These are phyloP conservation scores for Scomberomorus guttatus DNA, from an alignment of 2,797 vertebrate species.

Conservation along the genomic window DNA sequence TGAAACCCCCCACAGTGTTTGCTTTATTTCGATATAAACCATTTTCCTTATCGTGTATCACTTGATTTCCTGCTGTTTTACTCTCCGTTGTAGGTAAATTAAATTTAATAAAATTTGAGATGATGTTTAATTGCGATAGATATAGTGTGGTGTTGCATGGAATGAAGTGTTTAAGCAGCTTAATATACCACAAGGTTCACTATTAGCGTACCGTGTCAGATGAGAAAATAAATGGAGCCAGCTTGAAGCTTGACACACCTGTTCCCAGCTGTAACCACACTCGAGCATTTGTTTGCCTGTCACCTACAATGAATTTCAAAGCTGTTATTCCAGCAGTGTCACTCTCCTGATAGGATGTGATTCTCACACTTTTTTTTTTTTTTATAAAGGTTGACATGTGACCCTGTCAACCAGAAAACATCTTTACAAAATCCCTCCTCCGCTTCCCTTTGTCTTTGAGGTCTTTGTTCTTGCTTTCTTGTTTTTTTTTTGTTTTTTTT, in stretches of 20 bases:
- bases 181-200: constrained; percentile 34
- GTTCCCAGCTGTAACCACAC: constrained; percentile 70
- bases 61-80: constrained; percentile 12
- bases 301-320: constrained; percentile 68
- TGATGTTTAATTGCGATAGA: constrained; percentile 24
- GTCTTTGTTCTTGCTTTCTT: constrained; percentile 54
- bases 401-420: constrained; percentile 67
- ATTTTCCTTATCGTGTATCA: background rate
- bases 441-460: constrained; percentile 60
- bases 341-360: constrained; percentile 60
- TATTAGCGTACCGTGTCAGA: constrained; percentile 58
- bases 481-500: constrained; percentile 5
- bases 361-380: constrained; percentile 24
- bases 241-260: constrained; percentile 71
- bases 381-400: constrained; percentile 55
- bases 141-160: background rate
- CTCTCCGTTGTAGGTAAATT: constrained; percentile 33
- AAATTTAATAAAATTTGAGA: constrained; percentile 9
- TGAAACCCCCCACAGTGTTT: background rate
- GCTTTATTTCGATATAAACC: background rate
- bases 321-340: constrained; percentile 65
- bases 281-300: constrained; percentile 71
- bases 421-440: constrained; percentile 62
- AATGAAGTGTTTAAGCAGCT: constrained; percentile 36
- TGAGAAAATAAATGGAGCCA: constrained; percentile 63